These are phyloP conservation scores for Hyperoodon ampullatus DNA, from an alignment of 2,113 vertebrate genomes.

Conservation along the genomic window DNA sequence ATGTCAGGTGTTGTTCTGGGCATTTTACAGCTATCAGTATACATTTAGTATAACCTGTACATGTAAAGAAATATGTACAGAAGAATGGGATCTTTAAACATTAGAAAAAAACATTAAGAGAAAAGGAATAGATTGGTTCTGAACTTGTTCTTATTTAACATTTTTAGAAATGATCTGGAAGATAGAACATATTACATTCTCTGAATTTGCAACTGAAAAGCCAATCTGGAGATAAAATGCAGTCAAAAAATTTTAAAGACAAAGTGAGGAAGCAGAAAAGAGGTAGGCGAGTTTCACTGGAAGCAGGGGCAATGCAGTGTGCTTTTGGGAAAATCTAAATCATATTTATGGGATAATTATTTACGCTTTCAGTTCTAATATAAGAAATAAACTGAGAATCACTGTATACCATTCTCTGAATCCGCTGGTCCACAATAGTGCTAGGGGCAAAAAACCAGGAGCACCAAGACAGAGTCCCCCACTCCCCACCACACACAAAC, in stretches of 20 bases:
- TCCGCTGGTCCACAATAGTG: background rate
- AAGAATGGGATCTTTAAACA: background rate
- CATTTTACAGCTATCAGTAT: background rate
- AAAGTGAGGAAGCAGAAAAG: constrained; percentile 7
- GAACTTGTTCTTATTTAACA: constrained; percentile 18
- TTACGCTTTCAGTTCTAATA: constrained; percentile 19
- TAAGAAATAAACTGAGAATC: constrained; percentile 2
- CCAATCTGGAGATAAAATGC: constrained; percentile 4
- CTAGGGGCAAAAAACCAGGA: background rate
- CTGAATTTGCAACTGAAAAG: background rate
- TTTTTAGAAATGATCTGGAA: constrained; percentile 32
- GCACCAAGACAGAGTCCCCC: background rate
- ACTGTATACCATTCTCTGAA: background rate
- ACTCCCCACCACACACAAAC: background rate
- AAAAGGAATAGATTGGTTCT: background rate
- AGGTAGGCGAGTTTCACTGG: background rate
- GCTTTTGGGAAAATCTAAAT: background rate
- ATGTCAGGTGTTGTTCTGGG: background rate
- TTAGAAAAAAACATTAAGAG: background rate
- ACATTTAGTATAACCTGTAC: background rate
- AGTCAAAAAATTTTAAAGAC: background rate
- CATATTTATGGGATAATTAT: background rate
- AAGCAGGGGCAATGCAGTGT: background rate
- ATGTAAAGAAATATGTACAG: background rate
- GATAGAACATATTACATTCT: background rate